Evolutionary conservation across 2,888 invertebrate genomes (phyloP).

Genomic region (Cistogaster globosa): DNA sequence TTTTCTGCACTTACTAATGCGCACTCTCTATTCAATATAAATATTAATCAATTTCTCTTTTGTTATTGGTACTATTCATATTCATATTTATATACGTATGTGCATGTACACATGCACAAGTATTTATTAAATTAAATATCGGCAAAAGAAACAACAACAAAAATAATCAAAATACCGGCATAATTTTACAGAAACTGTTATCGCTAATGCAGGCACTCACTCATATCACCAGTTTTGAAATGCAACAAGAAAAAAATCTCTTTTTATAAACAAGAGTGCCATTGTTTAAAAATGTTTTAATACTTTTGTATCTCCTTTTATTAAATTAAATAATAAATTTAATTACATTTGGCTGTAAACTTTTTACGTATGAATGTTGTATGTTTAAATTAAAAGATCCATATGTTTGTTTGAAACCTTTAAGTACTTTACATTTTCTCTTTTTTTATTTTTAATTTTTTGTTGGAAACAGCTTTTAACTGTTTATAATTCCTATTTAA

Average conservation of each 20-base stretch:
- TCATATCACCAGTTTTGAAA: too few relatives aligned
- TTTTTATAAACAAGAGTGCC: background rate
- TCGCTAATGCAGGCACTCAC: background rate
- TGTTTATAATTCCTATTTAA: too few relatives aligned
- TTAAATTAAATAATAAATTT: background rate
- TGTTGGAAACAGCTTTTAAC: too few relatives aligned
- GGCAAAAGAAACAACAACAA: slow-evolving; percentile 25
- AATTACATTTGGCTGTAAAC: background rate
- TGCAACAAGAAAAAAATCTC: slow-evolving; percentile 12
- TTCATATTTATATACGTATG: background rate
- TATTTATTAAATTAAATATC: slow-evolving; percentile 47
- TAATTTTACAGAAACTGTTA: slow-evolving; percentile 49
- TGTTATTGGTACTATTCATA: background rate
- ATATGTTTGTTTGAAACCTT: slow-evolving; percentile 15
- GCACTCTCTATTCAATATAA: slow-evolving; percentile 45
- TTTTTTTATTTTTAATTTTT: too few relatives aligned
- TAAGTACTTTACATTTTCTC: background rate
- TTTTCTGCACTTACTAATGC: slow-evolving; percentile 28
- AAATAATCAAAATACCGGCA: slow-evolving; percentile 60
- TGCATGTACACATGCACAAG: background rate
- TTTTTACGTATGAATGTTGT: background rate
- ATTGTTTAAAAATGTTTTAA: background rate
- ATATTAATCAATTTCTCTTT: slow-evolving; percentile 52
- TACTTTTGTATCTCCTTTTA: background rate
- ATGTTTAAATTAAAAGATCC: slow-evolving; percentile 10